Evolutionary conservation across 2,888 invertebrate species (phyloP), one percentile per base, ranked within the genome.

Genomic region (Eristalis pertinax): DNA sequence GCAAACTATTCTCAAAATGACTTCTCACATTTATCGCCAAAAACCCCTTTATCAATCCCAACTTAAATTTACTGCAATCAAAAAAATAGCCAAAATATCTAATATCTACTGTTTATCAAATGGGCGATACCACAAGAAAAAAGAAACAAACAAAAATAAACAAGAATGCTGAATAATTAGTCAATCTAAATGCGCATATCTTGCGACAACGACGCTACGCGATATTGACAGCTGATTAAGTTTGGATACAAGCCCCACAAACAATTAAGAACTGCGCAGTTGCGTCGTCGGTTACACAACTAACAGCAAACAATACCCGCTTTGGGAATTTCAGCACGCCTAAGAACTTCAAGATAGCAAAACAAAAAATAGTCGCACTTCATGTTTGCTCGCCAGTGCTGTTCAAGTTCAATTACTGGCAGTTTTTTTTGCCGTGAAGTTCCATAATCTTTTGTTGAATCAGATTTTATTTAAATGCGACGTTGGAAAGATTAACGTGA

Each of bases 111-210:
- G 56, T 60, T 72, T 62, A 26, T 73, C 41, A 63, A 29, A 24
- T 24, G 19, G n/a, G 15, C 7, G 43, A 43, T 7, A 35, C 22
- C n/a, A 7, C 4, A n/a, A 29, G 29, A 22, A 22, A 63, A 43
- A 62, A 19, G 63, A 63, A 32, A 19, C 63, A 22, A 13, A 60
- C 32, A 22, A 19, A n/a, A 43, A n/a, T 43, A 15, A 43, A 43
- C 43, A 43, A 43, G 43, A 50, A 50, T 50, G 50, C 50, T 8
- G 50, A 32, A 43, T 63, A 73, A 63, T 63, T 35, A 65, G 63
- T 74, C 56, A 65, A 38, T 74, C 74, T 56, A 41, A 74, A 74
- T 74, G 74, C 64, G 64, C 64, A 73, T 64, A 73, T 64, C 43
- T 64, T 22, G 38, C 43, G 41, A 43, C 50, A 32, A 29, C 50